Conservation (phyloP, 2,797 vertebrate species). For the Aratinga solstitialis region DNA sequence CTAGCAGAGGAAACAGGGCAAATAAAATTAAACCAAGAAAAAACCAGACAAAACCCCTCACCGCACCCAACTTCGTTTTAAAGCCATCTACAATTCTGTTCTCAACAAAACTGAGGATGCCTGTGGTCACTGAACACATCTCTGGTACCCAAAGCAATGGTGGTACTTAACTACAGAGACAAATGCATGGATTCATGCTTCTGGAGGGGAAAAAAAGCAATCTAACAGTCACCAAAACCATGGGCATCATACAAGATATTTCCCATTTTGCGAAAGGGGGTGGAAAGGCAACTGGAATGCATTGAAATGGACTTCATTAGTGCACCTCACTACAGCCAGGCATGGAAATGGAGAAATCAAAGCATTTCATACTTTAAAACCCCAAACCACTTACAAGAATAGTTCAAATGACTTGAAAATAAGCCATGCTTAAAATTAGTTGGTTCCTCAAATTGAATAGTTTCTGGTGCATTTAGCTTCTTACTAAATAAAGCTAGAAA, state of each 20-base stretch:
- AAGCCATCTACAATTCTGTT: neutral
- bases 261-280: neutral
- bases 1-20: neutral
- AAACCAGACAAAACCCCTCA: rapidly evolving
- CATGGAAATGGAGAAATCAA: neutral
- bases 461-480: neutral
- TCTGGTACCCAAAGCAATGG: neutral
- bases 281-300: neutral
- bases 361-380: neutral
- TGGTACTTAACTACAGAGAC: neutral
- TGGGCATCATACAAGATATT: neutral
- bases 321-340: neutral
- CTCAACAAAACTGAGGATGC: neutral
- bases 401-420: neutral
- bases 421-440: neutral
- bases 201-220: neutral
- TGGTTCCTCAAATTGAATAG: neutral
- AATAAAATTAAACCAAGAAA: neutral
- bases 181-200: neutral
- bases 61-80: neutral
- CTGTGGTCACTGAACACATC: neutral
- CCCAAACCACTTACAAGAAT: neutral
- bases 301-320: neutral
- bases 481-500: neutral
- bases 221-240: neutral